A percentile compares a stretch with the other conserved stretches of the same genome.
Evolutionary conservation across 2,888 invertebrate species (phyloP).

Genomic region (Leptothorax acervorum): DNA sequence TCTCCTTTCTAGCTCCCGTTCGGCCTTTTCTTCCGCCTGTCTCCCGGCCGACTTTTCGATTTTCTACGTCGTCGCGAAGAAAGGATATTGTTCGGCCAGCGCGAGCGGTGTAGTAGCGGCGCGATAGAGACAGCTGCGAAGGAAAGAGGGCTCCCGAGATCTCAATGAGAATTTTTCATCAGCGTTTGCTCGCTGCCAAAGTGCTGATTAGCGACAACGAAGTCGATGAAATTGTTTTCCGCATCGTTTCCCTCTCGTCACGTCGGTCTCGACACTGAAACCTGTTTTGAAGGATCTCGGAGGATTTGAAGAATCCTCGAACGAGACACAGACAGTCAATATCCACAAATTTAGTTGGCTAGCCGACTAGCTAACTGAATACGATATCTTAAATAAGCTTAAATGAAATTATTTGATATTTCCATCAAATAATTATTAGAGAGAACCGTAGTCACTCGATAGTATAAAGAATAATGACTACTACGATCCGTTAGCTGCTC

Average conservation of each 20-base stretch:
- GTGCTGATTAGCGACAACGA: slow-evolving; percentile 79
- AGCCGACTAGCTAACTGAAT: not conserved
- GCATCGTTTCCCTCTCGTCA: slow-evolving; percentile 29
- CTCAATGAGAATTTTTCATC: slow-evolving; percentile 78
- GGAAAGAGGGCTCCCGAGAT: slow-evolving; percentile 22
- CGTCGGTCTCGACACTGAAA: not conserved
- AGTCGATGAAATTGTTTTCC: slow-evolving; percentile 75
- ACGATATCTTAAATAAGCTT: not conserved
- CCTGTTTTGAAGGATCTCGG: not conserved
- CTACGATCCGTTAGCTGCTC: not conserved
- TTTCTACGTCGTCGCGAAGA: slow-evolving; percentile 80
- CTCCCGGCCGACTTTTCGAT: slow-evolving; percentile 80
- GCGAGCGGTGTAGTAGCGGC: slow-evolving; percentile 39
- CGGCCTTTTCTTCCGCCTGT: slow-evolving; percentile 77
- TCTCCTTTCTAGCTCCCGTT: slow-evolving; percentile 77
- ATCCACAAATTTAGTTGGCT: not conserved
- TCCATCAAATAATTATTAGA: not conserved
- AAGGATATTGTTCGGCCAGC: slow-evolving; percentile 81
- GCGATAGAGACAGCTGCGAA: slow-evolving; percentile 43
- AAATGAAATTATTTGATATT: slow-evolving; percentile 2
- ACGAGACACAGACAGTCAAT: not conserved
- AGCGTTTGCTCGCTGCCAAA: slow-evolving; percentile 76
- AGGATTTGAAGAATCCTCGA: not conserved
- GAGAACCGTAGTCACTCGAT: not conserved
- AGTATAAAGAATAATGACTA: slow-evolving; percentile 8